Base-by-base conservation (phyloP, 2,888 invertebrate genomes). In the Drosophila rubida region DNA sequence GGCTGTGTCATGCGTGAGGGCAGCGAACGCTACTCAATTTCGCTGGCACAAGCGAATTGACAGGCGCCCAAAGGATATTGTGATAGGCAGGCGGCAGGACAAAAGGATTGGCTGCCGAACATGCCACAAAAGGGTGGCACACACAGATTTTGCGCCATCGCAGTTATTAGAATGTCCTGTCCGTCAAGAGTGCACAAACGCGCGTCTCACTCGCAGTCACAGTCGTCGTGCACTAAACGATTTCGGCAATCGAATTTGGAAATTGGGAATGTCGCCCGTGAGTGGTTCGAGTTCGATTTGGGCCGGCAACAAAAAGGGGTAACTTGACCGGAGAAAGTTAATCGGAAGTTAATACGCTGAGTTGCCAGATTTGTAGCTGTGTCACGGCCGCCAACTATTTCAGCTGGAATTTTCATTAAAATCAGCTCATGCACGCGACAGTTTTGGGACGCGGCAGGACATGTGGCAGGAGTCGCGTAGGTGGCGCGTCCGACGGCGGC, bases 271-370 rank as follows among this genome's bases (percentile, higher is more conserved):
- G n/a, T n/a, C n/a, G n/a, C n/a, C n/a, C n/a, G n/a, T n/a, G n/a
- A n/a, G n/a, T n/a, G n/a, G n/a, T n/a, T n/a, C n/a, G n/a, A n/a
- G n/a, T n/a, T n/a, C n/a, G n/a, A n/a, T n/a, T n/a, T n/a, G n/a
- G n/a, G n/a, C n/a, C n/a, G n/a, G n/a, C n/a, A n/a, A n/a, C 59
- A 46, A 74, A 78, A 86, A 75, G 75, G 81, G 85, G 87, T 81
- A 75, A 77, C 66, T 80, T 72, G 87, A 86, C 85, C 89, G 80
- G 75, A 68, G 87, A 91, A 89, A 90, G 91, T 90, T 90, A 90
- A 90, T 90, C 90, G 90, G 87, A 91, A 91, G 91, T 90, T 91
- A 90, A 90, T 90, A 90, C 90, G 90, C 87, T 89, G 89, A 89
- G 86, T 87, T 71, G 83, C 86, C 88, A 84, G 85, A 87, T 86